Evolutionary conservation across 2,797 vertebrate species (phyloP).

Genomic region (Enteromius thamalakanensis): DNA sequence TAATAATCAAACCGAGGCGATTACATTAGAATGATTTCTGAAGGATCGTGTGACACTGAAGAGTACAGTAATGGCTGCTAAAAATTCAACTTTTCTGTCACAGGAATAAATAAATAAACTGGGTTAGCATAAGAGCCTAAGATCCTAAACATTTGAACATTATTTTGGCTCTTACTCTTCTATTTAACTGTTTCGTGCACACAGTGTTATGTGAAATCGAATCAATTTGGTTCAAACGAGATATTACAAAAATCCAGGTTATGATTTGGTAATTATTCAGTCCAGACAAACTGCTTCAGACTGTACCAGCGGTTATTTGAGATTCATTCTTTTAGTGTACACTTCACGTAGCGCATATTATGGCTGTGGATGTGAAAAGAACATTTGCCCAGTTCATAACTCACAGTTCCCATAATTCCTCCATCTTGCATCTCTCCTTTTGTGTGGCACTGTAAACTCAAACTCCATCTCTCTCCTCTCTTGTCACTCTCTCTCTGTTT

Average conservation of each 20-base stretch:
- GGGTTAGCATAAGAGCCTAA: background rate
- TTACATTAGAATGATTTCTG: background rate
- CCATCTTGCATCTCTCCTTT: background rate
- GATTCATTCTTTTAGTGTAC: background rate
- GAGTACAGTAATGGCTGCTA: background rate
- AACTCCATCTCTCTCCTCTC: background rate
- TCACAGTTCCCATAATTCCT: constrained; percentile 5
- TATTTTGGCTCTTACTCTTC: background rate
- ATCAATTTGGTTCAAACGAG: background rate
- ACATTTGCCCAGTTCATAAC: background rate
- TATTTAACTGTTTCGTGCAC: background rate
- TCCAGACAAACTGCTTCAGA: too few species aligned
- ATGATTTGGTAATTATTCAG: background rate
- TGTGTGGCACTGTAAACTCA: constrained; percentile 17
- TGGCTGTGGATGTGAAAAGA: background rate
- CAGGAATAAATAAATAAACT: background rate
- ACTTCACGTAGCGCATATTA: background rate
- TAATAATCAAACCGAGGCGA: too few species aligned
- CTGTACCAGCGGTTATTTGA: too few species aligned
- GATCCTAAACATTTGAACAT: background rate
- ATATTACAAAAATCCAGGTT: background rate
- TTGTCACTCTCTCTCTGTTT: constrained; percentile 16
- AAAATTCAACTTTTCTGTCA: background rate
- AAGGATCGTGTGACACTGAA: background rate
- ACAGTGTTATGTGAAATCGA: background rate